Conservation (phyloP, 1,140 invertebrate species). For the Eciton burchellii region DNA sequence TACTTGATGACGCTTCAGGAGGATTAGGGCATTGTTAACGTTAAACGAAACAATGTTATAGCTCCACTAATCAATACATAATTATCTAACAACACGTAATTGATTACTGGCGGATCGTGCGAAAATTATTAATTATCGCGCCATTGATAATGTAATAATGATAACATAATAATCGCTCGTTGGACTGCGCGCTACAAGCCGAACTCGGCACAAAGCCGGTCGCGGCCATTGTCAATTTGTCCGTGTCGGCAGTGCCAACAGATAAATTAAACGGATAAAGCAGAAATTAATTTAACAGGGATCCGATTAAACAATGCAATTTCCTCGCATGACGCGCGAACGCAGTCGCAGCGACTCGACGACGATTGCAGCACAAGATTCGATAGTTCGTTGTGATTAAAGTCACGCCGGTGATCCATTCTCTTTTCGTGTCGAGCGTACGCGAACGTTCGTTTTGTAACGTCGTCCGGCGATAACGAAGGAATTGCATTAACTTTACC, state of each 20-base stretch:
- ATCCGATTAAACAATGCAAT: slow-evolving; percentile 36
- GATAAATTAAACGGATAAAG: slow-evolving; percentile 40
- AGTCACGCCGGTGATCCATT: background rate
- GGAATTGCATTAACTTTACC: background rate
- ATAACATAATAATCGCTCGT: slow-evolving; percentile 60
- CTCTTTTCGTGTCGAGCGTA: background rate
- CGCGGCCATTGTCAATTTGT: slow-evolving; percentile 60
- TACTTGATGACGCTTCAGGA: background rate
- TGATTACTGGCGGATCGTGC: slow-evolving; percentile 50
- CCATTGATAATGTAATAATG: slow-evolving; percentile 57
- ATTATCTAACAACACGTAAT: slow-evolving; percentile 38
- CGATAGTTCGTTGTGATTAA: too few species aligned
- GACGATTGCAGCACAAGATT: slow-evolving; percentile 12
- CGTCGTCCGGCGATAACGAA: background rate
- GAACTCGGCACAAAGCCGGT: slow-evolving; percentile 53
- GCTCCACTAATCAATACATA: background rate
- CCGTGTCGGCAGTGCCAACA: slow-evolving; percentile 18
- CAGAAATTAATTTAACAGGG: slow-evolving; percentile 50
- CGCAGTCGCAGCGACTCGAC: background rate
- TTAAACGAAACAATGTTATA: slow-evolving; percentile 25
- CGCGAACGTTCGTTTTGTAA: background rate
- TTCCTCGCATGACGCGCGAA: background rate
- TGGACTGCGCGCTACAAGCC: slow-evolving; percentile 6
- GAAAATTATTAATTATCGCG: slow-evolving; percentile 61
- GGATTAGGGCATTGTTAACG: background rate